Evolutionary conservation across 2,888 invertebrate genomes (phyloP), one percentile per base, ranked within the genome.

Genomic region (Caenorhabditis sp.): DNA sequence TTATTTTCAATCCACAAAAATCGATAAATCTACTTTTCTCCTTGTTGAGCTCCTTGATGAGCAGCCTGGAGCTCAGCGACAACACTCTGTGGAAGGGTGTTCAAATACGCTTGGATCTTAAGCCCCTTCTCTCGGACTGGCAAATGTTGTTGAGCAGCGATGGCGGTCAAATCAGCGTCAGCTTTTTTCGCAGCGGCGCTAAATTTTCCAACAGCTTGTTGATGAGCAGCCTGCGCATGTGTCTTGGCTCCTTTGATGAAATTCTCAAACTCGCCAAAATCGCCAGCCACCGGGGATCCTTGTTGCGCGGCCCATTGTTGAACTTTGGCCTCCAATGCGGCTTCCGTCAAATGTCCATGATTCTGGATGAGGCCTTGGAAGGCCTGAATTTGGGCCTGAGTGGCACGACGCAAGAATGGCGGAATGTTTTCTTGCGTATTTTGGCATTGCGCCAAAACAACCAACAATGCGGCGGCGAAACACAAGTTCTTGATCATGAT

Each of bases 271-370:
- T 43, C 43, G 43, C 8, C 43, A 17, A 43, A 43, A 14, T 43
- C 43, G 7, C 17, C 12, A 26, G 65, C 66, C 26, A 73, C 63
- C 49, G 62, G 65, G 66, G 68, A 68, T 63, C 73, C 73, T 62
- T 73, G 73, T 23, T 36, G 21, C 31, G 43, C 54, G 38, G 82
- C 77, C 84, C 84, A 85, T n/a, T 61, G 71, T n/a, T 77, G 70
- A 52, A 85, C 85, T 62, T 81, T 81, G 14, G 64, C 77, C 68
- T 86, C 84, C 25, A 85, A 70, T 61, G 82, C 79, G 20, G 70
- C 52, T 53, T 85, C 85, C 25, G 85, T 83, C 73, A 77, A 62
- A 23, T 67, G 70, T 31, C 75, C 78, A 31, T 72, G 59, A 50
- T 56, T 54, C 54, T 76, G 68, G 23, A 86, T 67, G 27, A 85